These are phyloP conservation scores for Ormyrus pomaceus DNA, from an alignment of 2,888 invertebrate genomes.

Conservation along the genomic window DNA sequence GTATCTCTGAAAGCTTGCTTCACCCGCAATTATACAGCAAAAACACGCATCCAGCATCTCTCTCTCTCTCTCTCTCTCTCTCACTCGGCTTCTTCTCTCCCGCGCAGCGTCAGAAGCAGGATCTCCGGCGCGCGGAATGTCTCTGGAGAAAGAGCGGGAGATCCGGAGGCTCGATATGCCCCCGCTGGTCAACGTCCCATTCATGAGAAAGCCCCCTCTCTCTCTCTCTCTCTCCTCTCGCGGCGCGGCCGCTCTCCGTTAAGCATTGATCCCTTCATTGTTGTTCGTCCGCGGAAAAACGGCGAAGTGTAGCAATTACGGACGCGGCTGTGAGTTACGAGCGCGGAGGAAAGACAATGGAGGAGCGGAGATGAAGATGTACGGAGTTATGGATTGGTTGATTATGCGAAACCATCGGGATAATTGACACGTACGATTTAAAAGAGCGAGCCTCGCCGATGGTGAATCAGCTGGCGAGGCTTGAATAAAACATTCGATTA, in stretches of 20 bases:
- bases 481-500: no score
- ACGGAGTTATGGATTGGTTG: background rate
- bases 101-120: no score
- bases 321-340: constrained; percentile 7
- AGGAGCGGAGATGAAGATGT: constrained; percentile 36
- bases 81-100: no score
- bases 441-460: no score
- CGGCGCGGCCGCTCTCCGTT: background rate
- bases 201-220: constrained; percentile 60
- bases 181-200: constrained; percentile 66
- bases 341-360: constrained; percentile 29
- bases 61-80: no score
- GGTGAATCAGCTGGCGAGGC: no score
- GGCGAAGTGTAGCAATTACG: background rate
- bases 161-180: constrained; percentile 34
- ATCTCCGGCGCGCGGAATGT: no score
- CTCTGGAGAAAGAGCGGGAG: constrained; percentile 3
- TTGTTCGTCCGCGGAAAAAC: background rate
- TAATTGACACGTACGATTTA: constrained; percentile 5
- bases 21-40: background rate
- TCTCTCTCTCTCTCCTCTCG: constrained; percentile 22
- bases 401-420: constrained; percentile 11
- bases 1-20: no score
- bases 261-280: constrained; percentile 37
- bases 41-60: no score